Evolutionary conservation across 2,113 vertebrate species (phyloP).

Genomic region (Numida meleagris): DNA sequence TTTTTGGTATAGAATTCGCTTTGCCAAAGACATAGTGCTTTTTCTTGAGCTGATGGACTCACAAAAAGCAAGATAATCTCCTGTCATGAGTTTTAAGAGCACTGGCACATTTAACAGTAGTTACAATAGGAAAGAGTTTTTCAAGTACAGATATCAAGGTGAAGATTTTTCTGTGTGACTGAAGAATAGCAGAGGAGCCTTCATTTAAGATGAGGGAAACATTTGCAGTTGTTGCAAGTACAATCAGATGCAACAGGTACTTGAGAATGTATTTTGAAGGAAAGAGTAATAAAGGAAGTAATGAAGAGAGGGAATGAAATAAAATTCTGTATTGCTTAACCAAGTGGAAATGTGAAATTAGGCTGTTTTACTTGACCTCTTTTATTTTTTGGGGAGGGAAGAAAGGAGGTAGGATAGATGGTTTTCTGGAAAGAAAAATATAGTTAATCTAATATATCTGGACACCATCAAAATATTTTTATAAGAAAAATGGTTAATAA

Average conservation of each 20-base stretch:
- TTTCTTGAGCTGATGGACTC: background rate
- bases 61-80: background rate
- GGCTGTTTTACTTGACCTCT: background rate
- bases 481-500: background rate
- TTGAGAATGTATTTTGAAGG: conserved; percentile 1
- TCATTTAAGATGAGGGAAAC: background rate
- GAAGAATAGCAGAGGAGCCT: background rate
- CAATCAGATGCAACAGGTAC: background rate
- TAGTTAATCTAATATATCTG: background rate
- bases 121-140: background rate
- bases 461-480: background rate
- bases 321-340: background rate
- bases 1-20: background rate
- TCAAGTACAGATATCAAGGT: background rate
- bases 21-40: background rate
- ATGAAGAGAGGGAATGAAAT: background rate
- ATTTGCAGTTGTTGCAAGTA: background rate
- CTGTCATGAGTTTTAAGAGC: background rate
- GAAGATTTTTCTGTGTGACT: background rate
- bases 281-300: background rate
- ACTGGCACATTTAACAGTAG: background rate
- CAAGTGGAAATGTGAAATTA: background rate
- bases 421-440: background rate
- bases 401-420: background rate
- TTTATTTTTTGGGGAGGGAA: background rate